A percentile compares a stretch with the other conserved stretches of the same genome.
These are phyloP conservation scores for Myotis planiceps DNA, from an alignment of 2,797 vertebrate genomes.

Conservation along the genomic window DNA sequence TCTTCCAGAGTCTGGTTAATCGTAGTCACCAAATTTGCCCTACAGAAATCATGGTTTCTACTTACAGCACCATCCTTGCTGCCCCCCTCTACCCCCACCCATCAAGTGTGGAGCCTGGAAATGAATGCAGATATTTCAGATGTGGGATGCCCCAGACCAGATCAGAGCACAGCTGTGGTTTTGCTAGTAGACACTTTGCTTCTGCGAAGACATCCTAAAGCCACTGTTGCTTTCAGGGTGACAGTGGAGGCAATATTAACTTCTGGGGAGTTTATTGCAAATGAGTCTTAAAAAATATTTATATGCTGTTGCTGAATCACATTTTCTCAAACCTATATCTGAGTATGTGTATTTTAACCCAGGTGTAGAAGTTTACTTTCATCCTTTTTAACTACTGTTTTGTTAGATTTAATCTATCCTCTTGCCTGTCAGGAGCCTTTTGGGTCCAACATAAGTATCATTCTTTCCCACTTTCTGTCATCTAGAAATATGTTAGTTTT, in stretches of 20 bases:
- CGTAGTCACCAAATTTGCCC: background rate
- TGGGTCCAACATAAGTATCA: background rate
- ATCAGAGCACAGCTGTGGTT: background rate
- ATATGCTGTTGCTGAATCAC: background rate
- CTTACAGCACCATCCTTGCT: background rate
- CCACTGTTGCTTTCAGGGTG: background rate
- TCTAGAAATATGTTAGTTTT: constrained; percentile 40
- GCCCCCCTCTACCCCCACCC: fast-evolving
- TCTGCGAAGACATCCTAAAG: background rate
- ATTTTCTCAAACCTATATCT: background rate
- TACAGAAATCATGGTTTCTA: background rate
- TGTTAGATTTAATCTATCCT: background rate
- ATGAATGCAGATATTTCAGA: background rate
- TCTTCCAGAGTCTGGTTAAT: background rate
- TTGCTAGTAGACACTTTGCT: background rate
- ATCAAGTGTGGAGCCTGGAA: background rate
- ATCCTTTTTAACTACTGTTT: constrained; percentile 11
- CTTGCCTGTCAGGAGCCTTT: background rate
- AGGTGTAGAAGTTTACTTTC: constrained; percentile 33
- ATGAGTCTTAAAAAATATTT: background rate
- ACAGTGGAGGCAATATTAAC: background rate
- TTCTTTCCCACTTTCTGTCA: background rate
- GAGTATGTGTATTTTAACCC: background rate
- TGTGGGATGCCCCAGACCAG: too few species aligned
- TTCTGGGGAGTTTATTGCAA: background rate